Percentiles rank a stretch among this genome's conserved stretches.
Conservation (phyloP, 1,140 invertebrate genomes). For the Drosophila kanapiae region DNA sequence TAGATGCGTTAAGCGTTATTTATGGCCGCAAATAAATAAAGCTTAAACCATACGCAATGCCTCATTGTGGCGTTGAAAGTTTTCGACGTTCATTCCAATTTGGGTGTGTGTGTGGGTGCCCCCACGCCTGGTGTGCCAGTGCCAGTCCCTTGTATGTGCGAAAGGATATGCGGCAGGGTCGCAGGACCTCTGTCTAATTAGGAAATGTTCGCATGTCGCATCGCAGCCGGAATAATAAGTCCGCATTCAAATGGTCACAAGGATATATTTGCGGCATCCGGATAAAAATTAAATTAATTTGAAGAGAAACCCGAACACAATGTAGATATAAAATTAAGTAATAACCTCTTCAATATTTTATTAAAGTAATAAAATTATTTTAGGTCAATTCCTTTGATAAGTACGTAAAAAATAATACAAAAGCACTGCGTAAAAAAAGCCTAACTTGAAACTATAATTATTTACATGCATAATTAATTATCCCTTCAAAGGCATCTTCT, state of each 20-base stretch:
- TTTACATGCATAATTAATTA: background rate
- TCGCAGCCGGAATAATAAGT: slow-evolving; percentile 17
- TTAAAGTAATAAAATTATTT: no score
- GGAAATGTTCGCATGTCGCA: slow-evolving; percentile 16
- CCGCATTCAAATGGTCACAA: slow-evolving; percentile 17
- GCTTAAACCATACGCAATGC: slow-evolving; percentile 83
- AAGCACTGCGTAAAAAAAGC: no score
- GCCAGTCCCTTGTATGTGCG: slow-evolving; percentile 8
- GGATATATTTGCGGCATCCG: background rate
- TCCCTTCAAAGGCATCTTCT: background rate
- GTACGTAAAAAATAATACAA: no score
- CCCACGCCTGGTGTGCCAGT: background rate
- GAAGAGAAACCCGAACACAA: background rate
- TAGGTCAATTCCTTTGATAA: no score
- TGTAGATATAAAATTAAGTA: background rate
- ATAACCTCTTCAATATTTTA: background rate
- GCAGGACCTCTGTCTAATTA: slow-evolving; percentile 46
- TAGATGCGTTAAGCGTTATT: slow-evolving; percentile 84
- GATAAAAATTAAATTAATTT: background rate
- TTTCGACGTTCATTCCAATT: slow-evolving; percentile 80
- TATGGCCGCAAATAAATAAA: slow-evolving; percentile 83
- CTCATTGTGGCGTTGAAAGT: slow-evolving; percentile 82
- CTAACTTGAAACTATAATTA: background rate
- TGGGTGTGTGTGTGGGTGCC: slow-evolving; percentile 32
- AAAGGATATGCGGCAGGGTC: slow-evolving; percentile 30